phyloP scores from a whole-genome alignment of 2,888 invertebrate species.

The Teinopalpus imperialis region DNA sequence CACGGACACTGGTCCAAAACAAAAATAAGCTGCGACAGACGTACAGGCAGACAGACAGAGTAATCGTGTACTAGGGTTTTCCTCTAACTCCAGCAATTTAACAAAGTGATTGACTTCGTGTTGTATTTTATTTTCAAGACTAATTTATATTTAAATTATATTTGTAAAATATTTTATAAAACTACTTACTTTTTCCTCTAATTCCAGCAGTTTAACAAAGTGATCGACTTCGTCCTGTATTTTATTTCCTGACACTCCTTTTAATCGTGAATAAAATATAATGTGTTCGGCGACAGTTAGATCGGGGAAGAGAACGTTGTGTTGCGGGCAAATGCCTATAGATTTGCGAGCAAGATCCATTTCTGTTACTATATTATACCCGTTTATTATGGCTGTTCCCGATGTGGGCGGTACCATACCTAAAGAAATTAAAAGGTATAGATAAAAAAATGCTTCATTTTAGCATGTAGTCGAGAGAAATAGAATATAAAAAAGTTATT shows the following conservation, averaged over 20 bases:
- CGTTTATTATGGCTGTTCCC: conserved; percentile 88
- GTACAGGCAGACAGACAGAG: too few species aligned
- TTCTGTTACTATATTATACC: conserved; percentile 86
- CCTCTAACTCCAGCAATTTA: conserved; percentile 83
- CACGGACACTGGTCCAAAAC: too few species aligned
- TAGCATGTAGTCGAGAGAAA: too few species aligned
- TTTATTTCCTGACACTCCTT: conserved; percentile 80
- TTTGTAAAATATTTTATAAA: too few species aligned
- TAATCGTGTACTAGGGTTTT: too few species aligned
- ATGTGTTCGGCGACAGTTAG: conserved; percentile 93
- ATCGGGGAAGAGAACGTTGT: conserved; percentile 92
- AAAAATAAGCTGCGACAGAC: too few species aligned
- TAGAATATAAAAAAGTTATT: too few species aligned
- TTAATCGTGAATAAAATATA: conserved; percentile 89
- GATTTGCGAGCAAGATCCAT: conserved; percentile 86
- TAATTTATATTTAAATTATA: too few species aligned
- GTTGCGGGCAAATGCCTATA: conserved; percentile 92
- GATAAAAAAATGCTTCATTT: too few species aligned
- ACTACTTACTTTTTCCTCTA: conserved; percentile 86
- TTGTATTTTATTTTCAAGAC: conserved; percentile 71
- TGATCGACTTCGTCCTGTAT: conserved; percentile 84
- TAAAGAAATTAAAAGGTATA: too few species aligned
- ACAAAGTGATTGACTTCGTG: conserved; percentile 86
- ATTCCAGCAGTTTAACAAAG: conserved; percentile 84
- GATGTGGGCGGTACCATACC: conserved; percentile 87